Base-by-base conservation (phyloP, 2,113 vertebrate genomes). In the Ancistrus triradiatus region DNA sequence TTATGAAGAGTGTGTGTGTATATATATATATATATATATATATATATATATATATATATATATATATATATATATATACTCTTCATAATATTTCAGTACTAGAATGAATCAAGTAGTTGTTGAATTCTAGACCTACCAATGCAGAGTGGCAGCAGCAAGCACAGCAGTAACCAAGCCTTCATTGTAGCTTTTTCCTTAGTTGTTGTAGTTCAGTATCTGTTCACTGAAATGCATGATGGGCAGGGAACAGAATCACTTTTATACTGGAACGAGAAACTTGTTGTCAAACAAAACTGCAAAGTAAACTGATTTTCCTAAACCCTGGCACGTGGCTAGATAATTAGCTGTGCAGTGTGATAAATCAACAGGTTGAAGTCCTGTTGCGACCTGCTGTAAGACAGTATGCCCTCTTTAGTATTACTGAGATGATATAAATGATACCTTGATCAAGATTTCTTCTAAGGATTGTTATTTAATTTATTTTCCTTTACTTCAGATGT, bases 141-240 rank as follows among this genome's bases (percentile, higher is more conserved):
- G 47, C 79, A 77, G 6, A 78, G 9, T 4, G 79, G 77, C 63
- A 79, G 55, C 60, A 81, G 50, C 24, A 78, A 21, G 2, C 75
- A n/a, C 15, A 81, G 60, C 11, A 77, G 18, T 5, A 79, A 24
- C 50, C 35, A 67, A 49, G 28, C 52, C 51, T 72, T 80, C 72
- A 78, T 80, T n/a, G n/a, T n/a, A n/a, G n/a, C n/a, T n/a, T 25
- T 31, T 8, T 46, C n/a, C 31, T 9, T 11, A 37, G 14, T 8
- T 37, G 14, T 11, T 28, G 18, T n/a, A 35, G 5, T 2, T 6
- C 1, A 24, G 7, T 9, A 2, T 40, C 42, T 28, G 64, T 21
- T 58, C 15, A 7, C 31, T 55, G 40, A 51, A 58, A 53, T 35
- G 28, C 9, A 27, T n/a, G 7, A 18, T 10, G 10, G 7, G 24